Base-by-base conservation (phyloP, 2,113 vertebrate genomes). In the Serilophus lunatus region DNA sequence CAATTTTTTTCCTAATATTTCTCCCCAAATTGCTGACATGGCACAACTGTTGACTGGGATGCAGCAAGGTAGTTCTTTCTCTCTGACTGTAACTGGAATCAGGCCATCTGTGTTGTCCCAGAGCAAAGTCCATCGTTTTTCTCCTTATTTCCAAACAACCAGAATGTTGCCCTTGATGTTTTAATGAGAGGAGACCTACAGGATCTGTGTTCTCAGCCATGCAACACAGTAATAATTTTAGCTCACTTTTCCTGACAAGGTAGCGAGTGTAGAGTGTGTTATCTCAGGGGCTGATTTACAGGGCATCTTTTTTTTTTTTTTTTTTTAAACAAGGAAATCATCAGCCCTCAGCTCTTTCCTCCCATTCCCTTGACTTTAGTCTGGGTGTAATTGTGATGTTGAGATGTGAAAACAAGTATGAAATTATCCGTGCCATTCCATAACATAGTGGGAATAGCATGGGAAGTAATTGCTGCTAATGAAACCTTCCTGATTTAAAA, bases 391-490 rank as follows among this genome's bases (percentile, higher is more conserved):
- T 45, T 83, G 18, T 0, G 1, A 29, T 44, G 24, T 7, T 8
- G 24, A 66, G 44, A 36, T 68, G 36, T 75, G n/a, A 31, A 65
- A 78, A n/a, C 8, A 29, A 72, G 7, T 53, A 28, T 10, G 14
- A 26, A 84, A 76, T 81, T 75, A 77, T 76, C 42, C 53, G 6
- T 66, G 66, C 74, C 54, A 66, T 94, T 57, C 11, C 45, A 31
- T 85, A 69, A 72, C 18, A 12, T 12, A 44, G 51, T 57, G 35
- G 71, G 82, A 75, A 63, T 51, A 74, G 15, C 42, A 74, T 85
- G 47, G 81, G 65, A 96, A 93, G 85, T 90, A 91, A 90, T 81
- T 80, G 54, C 54, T 86, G 22, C 36, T 90, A 83, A 92, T 95
- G 86, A 88, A 88, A 75, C 47, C 26, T 80, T 82, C 59, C 63